These are phyloP conservation scores for Dicentrarchus labrax DNA, from an alignment of 2,113 vertebrate genomes.

Conservation along the genomic window DNA sequence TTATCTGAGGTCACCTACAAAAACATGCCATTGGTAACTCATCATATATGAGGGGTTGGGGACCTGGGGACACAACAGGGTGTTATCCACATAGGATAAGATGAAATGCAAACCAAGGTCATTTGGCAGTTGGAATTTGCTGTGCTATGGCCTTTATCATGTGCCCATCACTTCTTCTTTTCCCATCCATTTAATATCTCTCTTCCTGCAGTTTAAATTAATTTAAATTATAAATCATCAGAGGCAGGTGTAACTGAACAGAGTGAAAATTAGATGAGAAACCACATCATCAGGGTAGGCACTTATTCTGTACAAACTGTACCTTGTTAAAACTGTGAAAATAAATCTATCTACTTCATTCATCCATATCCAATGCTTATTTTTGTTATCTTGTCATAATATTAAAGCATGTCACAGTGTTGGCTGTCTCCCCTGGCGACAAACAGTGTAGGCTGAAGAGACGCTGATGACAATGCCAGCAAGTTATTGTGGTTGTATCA, in stretches of 20 bases:
- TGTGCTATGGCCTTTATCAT: not conserved
- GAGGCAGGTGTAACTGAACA: not conserved
- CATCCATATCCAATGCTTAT: not conserved
- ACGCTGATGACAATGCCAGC: conserved; percentile 15
- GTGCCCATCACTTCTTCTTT: not conserved
- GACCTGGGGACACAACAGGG: conserved; percentile 7
- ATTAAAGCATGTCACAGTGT: not conserved
- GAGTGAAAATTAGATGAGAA: not conserved
- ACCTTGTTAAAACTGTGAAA: conserved; percentile 4
- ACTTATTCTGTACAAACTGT: not conserved
- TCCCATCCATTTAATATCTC: not conserved
- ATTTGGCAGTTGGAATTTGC: conserved; percentile 2
- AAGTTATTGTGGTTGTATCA: not conserved
- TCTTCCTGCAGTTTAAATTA: not conserved
- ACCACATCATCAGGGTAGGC: not conserved
- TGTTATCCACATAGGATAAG: not conserved
- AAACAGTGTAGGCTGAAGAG: not conserved
- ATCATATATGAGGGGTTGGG: conserved; percentile 22
- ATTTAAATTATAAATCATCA: not conserved
- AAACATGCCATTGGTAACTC: conserved; percentile 7
- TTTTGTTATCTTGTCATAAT: conserved; percentile 8
- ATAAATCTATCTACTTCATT: not conserved
- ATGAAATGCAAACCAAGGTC: conserved; percentile 1
- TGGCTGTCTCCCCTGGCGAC: not conserved
- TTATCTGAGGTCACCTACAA: conserved; percentile 35